A percentile compares a stretch with the other conserved stretches of the same genome.
Evolutionary conservation across 2,113 vertebrate species (phyloP).

Genomic region (Cynoglossus semilaevis): DNA sequence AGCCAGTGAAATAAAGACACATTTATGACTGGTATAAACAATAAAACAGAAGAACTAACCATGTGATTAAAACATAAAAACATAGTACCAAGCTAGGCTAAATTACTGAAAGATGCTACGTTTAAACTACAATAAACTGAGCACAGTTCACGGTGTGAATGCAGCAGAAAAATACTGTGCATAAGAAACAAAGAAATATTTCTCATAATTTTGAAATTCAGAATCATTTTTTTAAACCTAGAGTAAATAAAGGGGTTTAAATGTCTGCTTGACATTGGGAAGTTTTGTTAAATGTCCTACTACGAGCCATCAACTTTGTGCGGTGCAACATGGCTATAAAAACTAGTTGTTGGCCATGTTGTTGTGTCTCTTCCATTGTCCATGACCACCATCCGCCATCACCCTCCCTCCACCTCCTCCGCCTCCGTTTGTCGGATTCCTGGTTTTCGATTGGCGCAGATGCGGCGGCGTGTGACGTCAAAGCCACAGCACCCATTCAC

Average conservation of each 20-base stretch:
- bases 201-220: too few species aligned
- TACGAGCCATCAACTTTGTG: neutral
- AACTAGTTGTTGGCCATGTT: conserved; percentile 62
- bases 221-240: too few species aligned
- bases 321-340: neutral
- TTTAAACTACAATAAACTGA: too few species aligned
- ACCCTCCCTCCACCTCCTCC: conserved; percentile 32
- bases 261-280: neutral
- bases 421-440: conserved; percentile 37
- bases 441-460: conserved; percentile 85
- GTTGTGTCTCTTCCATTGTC: conserved; percentile 71
- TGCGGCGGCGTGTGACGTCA: conserved; percentile 82
- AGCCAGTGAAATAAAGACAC: too few species aligned
- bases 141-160: too few species aligned
- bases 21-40: too few species aligned
- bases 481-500: conserved; percentile 89
- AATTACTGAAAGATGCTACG: too few species aligned
- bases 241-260: neutral
- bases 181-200: too few species aligned
- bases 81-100: too few species aligned
- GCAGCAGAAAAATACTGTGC: too few species aligned
- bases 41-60: too few species aligned
- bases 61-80: too few species aligned
- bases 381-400: conserved; percentile 21
- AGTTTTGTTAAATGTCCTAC: neutral